Evolutionary conservation across 2,797 vertebrate species (phyloP).

Genomic region (Siniperca obscura): DNA sequence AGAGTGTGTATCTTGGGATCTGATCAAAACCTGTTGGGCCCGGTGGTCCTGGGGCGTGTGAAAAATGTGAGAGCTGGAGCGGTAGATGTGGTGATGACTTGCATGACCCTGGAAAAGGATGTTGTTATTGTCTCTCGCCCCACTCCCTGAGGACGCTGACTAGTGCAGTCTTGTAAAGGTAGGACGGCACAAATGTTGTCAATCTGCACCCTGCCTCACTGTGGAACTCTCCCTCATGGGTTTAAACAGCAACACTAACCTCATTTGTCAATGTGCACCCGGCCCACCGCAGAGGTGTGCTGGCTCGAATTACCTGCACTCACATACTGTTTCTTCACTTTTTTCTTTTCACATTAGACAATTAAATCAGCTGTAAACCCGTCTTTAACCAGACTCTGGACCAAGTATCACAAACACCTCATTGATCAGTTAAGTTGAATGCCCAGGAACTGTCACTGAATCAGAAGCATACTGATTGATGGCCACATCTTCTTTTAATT

Average conservation of each 20-base stretch:
- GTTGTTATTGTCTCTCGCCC: slow-evolving; percentile 66
- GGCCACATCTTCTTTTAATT: background rate
- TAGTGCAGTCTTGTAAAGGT: slow-evolving; percentile 64
- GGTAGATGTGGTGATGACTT: slow-evolving; percentile 62
- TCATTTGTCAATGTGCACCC: slow-evolving; percentile 59
- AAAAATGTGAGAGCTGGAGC: slow-evolving; percentile 42
- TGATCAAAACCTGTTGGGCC: slow-evolving; percentile 64
- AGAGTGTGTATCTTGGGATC: slow-evolving; percentile 64
- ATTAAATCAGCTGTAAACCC: slow-evolving; percentile 11
- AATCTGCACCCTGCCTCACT: slow-evolving; percentile 59
- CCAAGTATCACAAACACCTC: slow-evolving; percentile 8
- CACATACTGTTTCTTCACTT: slow-evolving; percentile 7
- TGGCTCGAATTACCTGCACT: slow-evolving; percentile 42
- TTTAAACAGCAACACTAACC: slow-evolving; percentile 62
- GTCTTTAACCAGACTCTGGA: slow-evolving; percentile 14
- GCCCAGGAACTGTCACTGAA: background rate
- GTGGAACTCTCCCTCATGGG: slow-evolving; percentile 61
- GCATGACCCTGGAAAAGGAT: slow-evolving; percentile 67
- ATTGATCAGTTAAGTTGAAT: slow-evolving; percentile 12
- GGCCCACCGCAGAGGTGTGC: slow-evolving; percentile 33
- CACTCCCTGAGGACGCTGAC: slow-evolving; percentile 54
- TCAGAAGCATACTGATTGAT: background rate
- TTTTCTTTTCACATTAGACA: background rate
- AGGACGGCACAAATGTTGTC: slow-evolving; percentile 62
- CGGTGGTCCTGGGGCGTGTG: background rate